Conservation (phyloP, 2,113 vertebrate genomes). For the Ciconia maguari region DNA sequence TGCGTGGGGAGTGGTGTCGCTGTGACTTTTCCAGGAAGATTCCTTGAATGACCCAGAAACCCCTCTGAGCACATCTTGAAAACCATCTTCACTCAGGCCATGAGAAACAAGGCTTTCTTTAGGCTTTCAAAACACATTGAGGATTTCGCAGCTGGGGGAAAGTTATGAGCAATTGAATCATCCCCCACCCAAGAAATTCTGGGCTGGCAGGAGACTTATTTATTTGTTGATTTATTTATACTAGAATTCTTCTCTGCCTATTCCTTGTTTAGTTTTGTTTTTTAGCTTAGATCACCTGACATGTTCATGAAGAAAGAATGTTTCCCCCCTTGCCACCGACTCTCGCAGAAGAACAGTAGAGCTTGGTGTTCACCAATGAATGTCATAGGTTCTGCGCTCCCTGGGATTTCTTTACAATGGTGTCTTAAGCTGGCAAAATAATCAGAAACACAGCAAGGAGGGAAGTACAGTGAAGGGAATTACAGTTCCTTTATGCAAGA, state of each 20-base stretch:
- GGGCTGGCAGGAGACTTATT: slow-evolving; percentile 14
- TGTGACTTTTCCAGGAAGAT: slow-evolving; percentile 48
- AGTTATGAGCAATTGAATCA: not conserved
- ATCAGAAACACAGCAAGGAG: slow-evolving; percentile 54
- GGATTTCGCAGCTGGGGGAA: not conserved
- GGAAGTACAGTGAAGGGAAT: not conserved
- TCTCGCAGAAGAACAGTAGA: not conserved
- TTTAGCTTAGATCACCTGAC: slow-evolving; percentile 26
- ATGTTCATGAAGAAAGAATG: not conserved
- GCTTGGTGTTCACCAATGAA: not conserved
- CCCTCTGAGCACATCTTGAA: not conserved
- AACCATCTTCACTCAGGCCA: not conserved
- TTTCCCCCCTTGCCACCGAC: not conserved
- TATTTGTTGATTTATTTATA: slow-evolving; percentile 66
- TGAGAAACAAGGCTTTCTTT: not conserved
- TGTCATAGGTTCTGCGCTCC: not conserved
- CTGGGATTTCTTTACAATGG: slow-evolving; percentile 9
- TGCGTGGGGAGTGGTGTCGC: not conserved
- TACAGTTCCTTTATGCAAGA: slow-evolving; percentile 5
- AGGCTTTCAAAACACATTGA: not conserved
- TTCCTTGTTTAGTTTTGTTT: slow-evolving; percentile 4
- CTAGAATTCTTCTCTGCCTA: slow-evolving; percentile 21
- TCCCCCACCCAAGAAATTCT: not conserved
- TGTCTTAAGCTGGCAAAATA: slow-evolving; percentile 53
- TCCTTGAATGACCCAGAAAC: slow-evolving; percentile 39